phyloP scores from a whole-genome alignment of 2,113 vertebrate species.

The Myrmecobius fasciatus region DNA sequence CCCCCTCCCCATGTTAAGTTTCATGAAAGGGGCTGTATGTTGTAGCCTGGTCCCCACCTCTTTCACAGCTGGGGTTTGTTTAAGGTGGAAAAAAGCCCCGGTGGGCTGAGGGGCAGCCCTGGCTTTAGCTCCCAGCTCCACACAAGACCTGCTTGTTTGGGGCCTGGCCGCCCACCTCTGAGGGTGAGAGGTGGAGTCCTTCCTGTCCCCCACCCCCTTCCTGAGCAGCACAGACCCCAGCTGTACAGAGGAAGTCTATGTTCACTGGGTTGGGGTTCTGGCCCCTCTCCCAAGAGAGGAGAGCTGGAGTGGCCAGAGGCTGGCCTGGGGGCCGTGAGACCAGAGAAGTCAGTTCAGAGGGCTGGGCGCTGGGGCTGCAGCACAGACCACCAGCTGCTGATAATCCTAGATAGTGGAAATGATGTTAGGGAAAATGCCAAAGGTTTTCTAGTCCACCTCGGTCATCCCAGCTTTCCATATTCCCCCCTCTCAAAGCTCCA shows the following conservation, averaged over 20 bases:
- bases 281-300: not conserved
- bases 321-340: not conserved
- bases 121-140: constrained; percentile 26
- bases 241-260: constrained; percentile 48
- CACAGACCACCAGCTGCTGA: not conserved
- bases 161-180: constrained; percentile 49
- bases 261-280: not conserved
- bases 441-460: not conserved
- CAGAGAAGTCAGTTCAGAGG: not conserved
- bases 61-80: constrained; percentile 40
- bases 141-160: constrained; percentile 61
- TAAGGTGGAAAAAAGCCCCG: constrained; percentile 61
- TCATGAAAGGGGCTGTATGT: constrained; percentile 67
- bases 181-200: constrained; percentile 28
- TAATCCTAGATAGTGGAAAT: not conserved
- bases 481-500: not conserved
- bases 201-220: constrained; percentile 1
- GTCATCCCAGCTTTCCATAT: not conserved
- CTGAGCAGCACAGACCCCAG: constrained; percentile 18
- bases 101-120: not conserved
- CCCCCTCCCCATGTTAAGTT: constrained; percentile 1
- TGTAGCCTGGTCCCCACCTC: constrained; percentile 53
- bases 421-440: not conserved
- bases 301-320: not conserved
- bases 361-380: not conserved